Evolutionary conservation across 2,797 vertebrate genomes (phyloP).

Genomic region (Microctenopoma steveboyesi): DNA sequence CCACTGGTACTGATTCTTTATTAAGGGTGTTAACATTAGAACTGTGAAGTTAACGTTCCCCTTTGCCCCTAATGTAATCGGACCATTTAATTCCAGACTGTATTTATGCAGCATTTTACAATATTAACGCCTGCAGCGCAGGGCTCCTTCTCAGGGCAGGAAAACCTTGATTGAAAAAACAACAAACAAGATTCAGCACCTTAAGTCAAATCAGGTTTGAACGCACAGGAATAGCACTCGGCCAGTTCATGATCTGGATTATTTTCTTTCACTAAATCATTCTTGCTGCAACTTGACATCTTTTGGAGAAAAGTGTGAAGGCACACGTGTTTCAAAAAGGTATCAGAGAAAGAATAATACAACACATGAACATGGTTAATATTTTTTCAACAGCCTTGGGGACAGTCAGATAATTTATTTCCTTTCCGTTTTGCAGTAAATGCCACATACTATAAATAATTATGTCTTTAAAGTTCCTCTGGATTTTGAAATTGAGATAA

Average conservation of each 20-base stretch:
- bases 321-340: neutral
- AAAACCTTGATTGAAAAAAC: slow-evolving; percentile 19
- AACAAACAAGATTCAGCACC: slow-evolving; percentile 20
- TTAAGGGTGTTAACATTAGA: slow-evolving; percentile 71
- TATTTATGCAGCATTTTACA: slow-evolving; percentile 67
- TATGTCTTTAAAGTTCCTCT: slow-evolving; percentile 53
- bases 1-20: slow-evolving; percentile 68
- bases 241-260: neutral
- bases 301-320: neutral
- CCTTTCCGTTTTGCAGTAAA: slow-evolving; percentile 47
- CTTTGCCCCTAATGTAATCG: slow-evolving; percentile 71
- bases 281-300: neutral
- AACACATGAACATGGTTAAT: neutral
- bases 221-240: slow-evolving; percentile 7
- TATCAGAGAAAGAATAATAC: slow-evolving; percentile 11
- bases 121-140: slow-evolving; percentile 37
- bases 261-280: neutral
- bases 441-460: slow-evolving; percentile 59
- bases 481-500: slow-evolving; percentile 54
- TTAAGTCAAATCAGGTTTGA: slow-evolving; percentile 11
- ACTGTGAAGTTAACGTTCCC: slow-evolving; percentile 66
- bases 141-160: slow-evolving; percentile 40
- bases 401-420: slow-evolving; percentile 34
- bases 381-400: slow-evolving; percentile 10
- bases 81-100: slow-evolving; percentile 60